Evolutionary conservation across 2,797 vertebrate species (phyloP).

Genomic region (Malurus splendens): DNA sequence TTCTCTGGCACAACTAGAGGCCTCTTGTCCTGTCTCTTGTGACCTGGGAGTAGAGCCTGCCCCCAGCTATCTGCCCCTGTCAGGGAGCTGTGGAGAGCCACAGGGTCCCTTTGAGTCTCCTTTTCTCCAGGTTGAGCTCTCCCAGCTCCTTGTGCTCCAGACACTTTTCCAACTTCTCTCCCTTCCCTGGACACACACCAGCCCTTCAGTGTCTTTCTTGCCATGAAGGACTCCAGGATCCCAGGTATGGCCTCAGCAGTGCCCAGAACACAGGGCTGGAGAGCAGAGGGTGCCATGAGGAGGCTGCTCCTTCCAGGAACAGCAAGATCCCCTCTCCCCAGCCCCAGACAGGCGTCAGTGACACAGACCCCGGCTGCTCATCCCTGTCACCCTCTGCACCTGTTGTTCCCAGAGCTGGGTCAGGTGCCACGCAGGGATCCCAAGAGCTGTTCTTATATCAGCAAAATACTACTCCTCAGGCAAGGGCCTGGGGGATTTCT

Average conservation of each 20-base stretch:
- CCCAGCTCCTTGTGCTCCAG: not conserved
- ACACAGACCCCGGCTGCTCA: not conserved
- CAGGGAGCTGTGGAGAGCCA: not conserved
- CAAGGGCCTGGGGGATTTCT: not conserved
- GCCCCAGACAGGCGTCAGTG: not conserved
- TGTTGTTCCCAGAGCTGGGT: not conserved
- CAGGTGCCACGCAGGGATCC: not conserved
- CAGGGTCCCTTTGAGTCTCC: fast-evolving
- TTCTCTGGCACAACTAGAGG: not conserved
- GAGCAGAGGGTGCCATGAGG: not conserved
- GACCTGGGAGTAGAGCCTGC: fast-evolving
- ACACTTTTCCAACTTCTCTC: fast-evolving
- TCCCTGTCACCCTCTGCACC: not conserved
- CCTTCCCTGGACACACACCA: fast-evolving
- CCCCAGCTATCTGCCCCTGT: fast-evolving
- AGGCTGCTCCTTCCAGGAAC: not conserved
- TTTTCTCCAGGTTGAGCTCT: not conserved
- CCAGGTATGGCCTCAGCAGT: not conserved
- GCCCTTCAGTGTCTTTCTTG: not conserved
- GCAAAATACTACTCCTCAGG: fast-evolving
- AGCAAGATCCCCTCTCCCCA: not conserved
- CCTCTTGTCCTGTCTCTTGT: fast-evolving
- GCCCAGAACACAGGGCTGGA: not conserved
- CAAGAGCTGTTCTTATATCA: fast-evolving
- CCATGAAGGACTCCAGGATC: fast-evolving